Evolutionary conservation across 2,888 invertebrate species (phyloP), one percentile per base, ranked within the genome.

Genomic region (Acheta domesticus): DNA sequence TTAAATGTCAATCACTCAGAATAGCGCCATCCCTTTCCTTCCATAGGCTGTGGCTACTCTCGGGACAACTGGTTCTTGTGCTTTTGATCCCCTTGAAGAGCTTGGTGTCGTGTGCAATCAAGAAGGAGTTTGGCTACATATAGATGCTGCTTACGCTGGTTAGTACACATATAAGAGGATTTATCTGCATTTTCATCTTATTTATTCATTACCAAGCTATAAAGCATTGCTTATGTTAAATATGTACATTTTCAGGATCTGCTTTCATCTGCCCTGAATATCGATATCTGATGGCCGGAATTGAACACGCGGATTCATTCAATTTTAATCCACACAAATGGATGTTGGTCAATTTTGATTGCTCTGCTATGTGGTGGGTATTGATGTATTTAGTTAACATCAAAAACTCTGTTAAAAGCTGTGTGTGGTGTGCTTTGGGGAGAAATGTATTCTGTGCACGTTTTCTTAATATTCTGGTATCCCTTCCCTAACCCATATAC

Each of bases 241-340:
- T 5, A 23, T 36, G 0, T n/a, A 12, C 36, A 19, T 76, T 79
- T 79, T 19, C 76, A 88, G 89, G 93, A 12, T 95, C 96, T 0
- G 94, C 99, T 0, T 96, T 99, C 86, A 95, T 99, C 83, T 99
- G 99, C 84, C 98, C 98, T 1, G 99, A 99, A 88, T 97, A 94
- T 87, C 93, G 97, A 75, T 92, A 96, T 85, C 88, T 96, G 48
- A 94, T 98, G 93, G 92, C 93, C 83, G 96, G 96, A 48, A 87
- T 96, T 11, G 94, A 99, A 87, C 91, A 91, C 81, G 97, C 96
- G 0, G 95, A 97, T 85, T 99, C 98, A 0, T 98, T 99, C 87
- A 98, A 99, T 87, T 98, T 99, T 86, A 99, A 99, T 86, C 99
- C 99, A 0, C 99, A 99, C 87, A 99, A 99, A 88, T 99, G 99